phyloP scores from a whole-genome alignment of 2,113 vertebrate genomes.

The human (Homo sapiens) region DNA sequence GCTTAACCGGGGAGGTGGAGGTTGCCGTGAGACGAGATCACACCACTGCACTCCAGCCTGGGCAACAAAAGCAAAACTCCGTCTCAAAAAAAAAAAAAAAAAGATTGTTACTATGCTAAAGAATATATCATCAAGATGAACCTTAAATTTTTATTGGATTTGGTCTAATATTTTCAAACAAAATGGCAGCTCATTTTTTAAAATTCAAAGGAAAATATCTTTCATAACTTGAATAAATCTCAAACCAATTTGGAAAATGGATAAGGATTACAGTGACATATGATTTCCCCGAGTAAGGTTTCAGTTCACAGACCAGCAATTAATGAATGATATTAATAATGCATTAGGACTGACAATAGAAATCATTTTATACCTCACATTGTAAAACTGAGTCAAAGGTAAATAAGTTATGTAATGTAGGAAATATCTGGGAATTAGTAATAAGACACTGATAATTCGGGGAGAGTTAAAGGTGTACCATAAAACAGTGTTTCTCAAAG shows the following conservation, averaged over 20 bases:
- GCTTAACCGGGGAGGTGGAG: too few species aligned
- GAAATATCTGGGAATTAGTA: background rate
- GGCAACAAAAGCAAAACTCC: too few species aligned
- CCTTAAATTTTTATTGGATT: background rate
- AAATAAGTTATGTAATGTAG: background rate
- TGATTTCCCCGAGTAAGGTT: background rate
- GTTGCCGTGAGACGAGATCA: too few species aligned
- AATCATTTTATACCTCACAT: background rate
- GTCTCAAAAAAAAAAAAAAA: too few species aligned
- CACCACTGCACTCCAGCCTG: too few species aligned
- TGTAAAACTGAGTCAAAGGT: constrained; percentile 19
- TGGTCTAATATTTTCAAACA: background rate
- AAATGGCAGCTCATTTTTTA: background rate
- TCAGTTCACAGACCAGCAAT: background rate
- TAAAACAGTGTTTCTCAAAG: background rate
- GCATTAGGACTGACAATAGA: background rate
- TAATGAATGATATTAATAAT: background rate
- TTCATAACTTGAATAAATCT: background rate
- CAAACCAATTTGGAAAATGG: background rate
- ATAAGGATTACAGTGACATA: background rate
- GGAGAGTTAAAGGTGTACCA: background rate
- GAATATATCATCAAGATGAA: background rate
- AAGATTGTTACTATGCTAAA: background rate
- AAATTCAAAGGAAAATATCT: background rate
- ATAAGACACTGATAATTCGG: background rate